Conservation (phyloP, 2,888 invertebrate genomes). For the Phorcus lineatus region DNA sequence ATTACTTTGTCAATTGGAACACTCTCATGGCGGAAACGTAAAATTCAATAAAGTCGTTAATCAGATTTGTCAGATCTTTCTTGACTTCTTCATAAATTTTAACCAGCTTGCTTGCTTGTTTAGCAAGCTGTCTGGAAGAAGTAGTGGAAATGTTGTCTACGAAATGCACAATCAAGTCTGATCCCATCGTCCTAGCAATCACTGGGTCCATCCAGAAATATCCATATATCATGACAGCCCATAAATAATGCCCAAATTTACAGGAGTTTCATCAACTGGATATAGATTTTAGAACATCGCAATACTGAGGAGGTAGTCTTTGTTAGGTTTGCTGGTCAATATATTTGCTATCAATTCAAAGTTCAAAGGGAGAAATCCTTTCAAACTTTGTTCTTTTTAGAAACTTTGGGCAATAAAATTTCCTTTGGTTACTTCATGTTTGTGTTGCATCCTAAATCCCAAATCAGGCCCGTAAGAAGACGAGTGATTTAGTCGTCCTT, state of each 20-base stretch:
- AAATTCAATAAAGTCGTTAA: neutral
- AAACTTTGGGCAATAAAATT: neutral
- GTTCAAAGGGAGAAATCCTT: neutral
- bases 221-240: slow-evolving; percentile 3
- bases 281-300: neutral
- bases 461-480: too few relatives aligned
- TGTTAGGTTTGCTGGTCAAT: neutral
- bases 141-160: neutral
- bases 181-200: neutral
- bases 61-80: neutral
- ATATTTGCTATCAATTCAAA: neutral
- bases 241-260: slow-evolving; percentile 11
- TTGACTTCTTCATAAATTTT: neutral
- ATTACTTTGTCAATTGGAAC: neutral
- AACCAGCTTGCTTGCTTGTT: neutral
- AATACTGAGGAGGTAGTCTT: neutral
- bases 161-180: slow-evolving; percentile 14
- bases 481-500: too few relatives aligned
- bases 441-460: too few relatives aligned
- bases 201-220: neutral
- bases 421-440: neutral
- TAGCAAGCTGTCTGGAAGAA: neutral
- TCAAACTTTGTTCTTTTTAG: neutral
- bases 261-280: neutral
- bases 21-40: neutral